A percentile compares a stretch with the other conserved stretches of the same genome.
Evolutionary conservation across 2,113 vertebrate genomes (phyloP).

Genomic region (Microtus pennsylvanicus): DNA sequence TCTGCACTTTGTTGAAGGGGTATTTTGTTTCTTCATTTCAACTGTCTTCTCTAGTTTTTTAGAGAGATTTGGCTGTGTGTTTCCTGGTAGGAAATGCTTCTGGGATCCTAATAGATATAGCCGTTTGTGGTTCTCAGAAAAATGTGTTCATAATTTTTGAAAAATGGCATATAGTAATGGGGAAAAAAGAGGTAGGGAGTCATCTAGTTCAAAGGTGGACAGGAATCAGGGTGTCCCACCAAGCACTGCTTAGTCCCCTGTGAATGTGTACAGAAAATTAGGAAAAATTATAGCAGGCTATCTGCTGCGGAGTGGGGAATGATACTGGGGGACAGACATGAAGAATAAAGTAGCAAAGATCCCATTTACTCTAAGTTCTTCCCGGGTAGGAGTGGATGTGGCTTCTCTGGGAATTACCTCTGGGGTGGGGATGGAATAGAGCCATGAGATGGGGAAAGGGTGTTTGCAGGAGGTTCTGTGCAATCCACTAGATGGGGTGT

Average conservation of each 20-base stretch:
- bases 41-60: neutral
- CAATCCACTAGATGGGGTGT: neutral
- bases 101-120: neutral
- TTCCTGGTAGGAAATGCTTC: neutral
- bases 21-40: too few relatives aligned
- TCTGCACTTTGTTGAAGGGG: too few relatives aligned
- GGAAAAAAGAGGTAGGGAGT: neutral
- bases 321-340: neutral
- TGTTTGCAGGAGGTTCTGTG: too few relatives aligned
- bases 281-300: neutral
- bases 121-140: neutral
- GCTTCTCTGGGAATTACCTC: neutral
- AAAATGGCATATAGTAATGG: neutral
- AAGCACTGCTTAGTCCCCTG: neutral
- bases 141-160: neutral
- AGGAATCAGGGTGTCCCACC: neutral
- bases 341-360: neutral
- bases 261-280: neutral
- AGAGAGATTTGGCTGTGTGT: neutral
- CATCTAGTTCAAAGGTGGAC: too few relatives aligned
- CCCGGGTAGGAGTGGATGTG: neutral
- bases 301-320: neutral
- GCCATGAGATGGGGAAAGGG: neutral
- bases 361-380: neutral
- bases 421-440: neutral